Percentiles rank a stretch among this genome's conserved stretches.
These are phyloP conservation scores for Catocala nupta DNA, from an alignment of 2,888 invertebrate genomes.

Conservation along the genomic window DNA sequence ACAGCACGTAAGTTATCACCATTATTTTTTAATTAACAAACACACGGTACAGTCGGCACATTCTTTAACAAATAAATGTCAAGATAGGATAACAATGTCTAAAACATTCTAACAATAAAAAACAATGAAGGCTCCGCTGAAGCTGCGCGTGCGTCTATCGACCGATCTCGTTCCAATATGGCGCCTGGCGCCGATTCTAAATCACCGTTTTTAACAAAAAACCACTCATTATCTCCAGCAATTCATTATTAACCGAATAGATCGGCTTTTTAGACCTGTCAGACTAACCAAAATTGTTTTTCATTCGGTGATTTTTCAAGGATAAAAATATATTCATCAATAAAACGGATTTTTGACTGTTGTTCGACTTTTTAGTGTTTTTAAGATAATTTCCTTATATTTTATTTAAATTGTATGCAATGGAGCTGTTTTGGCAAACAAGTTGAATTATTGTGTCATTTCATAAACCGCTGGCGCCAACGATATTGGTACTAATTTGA, in stretches of 20 bases:
- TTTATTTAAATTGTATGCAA: constrained; percentile 1
- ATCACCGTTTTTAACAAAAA: constrained; percentile 67
- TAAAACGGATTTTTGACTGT: constrained; percentile 15
- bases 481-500: background rate
- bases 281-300: constrained; percentile 20
- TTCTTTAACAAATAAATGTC: constrained; percentile 28
- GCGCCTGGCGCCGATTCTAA: constrained; percentile 71
- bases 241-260: constrained; percentile 49
- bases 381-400: background rate
- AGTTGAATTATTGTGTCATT: constrained; percentile 5
- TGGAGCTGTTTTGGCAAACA: constrained; percentile 6
- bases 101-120: constrained; percentile 33
- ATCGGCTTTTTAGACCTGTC: constrained; percentile 33
- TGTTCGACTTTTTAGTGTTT: background rate
- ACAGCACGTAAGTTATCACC: background rate
- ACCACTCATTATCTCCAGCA: constrained; percentile 52
- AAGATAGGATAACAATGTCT: constrained; percentile 30
- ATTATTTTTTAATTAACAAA: constrained; percentile 7
- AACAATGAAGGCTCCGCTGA: constrained; percentile 44
- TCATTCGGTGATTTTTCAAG: constrained; percentile 21
- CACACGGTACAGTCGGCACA: constrained; percentile 17
- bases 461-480: constrained; percentile 4
- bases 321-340: constrained; percentile 32
- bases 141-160: constrained; percentile 63
- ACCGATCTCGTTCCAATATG: constrained; percentile 64